These are phyloP conservation scores for Cybosia mesomella DNA, from an alignment of 2,888 invertebrate species.

Conservation along the genomic window DNA sequence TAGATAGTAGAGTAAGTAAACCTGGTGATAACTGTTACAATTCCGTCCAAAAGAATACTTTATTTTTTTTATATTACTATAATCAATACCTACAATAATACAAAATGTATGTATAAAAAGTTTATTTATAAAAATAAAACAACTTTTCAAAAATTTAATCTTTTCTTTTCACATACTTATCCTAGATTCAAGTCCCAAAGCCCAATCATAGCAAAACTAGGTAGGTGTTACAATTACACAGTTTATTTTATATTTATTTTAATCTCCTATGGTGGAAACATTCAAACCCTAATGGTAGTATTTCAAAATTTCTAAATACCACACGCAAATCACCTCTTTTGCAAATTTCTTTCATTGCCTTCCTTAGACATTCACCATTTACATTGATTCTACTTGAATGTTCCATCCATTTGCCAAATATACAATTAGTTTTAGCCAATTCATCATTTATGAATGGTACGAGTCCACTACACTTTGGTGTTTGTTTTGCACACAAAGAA, in stretches of 20 bases:
- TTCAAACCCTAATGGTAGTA: conserved; percentile 70
- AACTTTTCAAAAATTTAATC: not conserved
- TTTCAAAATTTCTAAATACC: conserved; percentile 68
- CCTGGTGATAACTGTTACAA: not conserved
- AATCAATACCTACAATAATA: not conserved
- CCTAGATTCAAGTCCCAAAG: not conserved
- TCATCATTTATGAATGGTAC: conserved; percentile 68
- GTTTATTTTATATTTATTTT: conserved; percentile 23
- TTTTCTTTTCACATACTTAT: not conserved
- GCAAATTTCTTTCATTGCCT: conserved; percentile 71
- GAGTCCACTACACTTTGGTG: conserved; percentile 72
- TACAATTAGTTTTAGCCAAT: conserved; percentile 76
- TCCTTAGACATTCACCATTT: conserved; percentile 58
- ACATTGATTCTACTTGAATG: conserved; percentile 71
- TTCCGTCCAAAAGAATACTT: conserved; percentile 4
- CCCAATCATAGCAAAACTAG: not conserved
- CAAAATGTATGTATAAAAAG: not conserved
- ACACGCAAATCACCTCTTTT: conserved; percentile 68
- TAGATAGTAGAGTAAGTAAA: not conserved
- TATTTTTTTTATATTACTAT: not conserved
- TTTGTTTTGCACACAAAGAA: conserved; percentile 71
- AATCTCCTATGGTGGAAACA: conserved; percentile 67
- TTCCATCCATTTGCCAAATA: conserved; percentile 78
- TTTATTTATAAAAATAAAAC: conserved; percentile 1
- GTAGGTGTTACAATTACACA: too few species aligned